A percentile compares a stretch with the other conserved stretches of the same genome.
phyloP scores from a whole-genome alignment of 2,888 invertebrate species.

The Drosophila gaucha region DNA sequence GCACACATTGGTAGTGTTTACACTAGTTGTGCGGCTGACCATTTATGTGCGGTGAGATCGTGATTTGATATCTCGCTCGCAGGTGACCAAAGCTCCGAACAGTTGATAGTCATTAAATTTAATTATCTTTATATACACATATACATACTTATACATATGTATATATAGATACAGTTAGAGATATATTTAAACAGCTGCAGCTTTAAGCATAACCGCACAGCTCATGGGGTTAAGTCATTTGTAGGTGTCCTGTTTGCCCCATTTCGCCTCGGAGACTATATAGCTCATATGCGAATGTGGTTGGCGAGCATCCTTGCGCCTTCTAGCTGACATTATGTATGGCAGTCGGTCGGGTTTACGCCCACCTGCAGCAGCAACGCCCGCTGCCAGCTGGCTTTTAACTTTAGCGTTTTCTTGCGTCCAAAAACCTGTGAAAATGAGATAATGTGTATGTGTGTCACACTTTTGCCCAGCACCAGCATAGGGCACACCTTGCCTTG shows the following conservation, averaged over 20 bases:
- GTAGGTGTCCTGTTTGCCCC: too few relatives aligned
- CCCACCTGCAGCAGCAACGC: slow-evolving; percentile 18
- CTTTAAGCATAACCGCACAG: slow-evolving; percentile 23
- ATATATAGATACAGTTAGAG: too few relatives aligned
- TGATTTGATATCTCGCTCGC: slow-evolving; percentile 59
- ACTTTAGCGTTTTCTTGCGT: slow-evolving; percentile 66
- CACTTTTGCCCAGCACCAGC: slow-evolving; percentile 34
- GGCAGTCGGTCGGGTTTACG: slow-evolving; percentile 30
- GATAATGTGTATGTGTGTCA: slow-evolving; percentile 80
- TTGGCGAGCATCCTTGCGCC: slow-evolving; percentile 10
- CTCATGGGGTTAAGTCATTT: slow-evolving; percentile 55
- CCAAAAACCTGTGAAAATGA: slow-evolving; percentile 75
- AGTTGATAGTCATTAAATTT: slow-evolving; percentile 55
- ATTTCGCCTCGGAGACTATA: slow-evolving; percentile 22
- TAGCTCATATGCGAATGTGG: slow-evolving; percentile 37
- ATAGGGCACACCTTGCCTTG: background rate
- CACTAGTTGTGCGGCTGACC: slow-evolving; percentile 63
- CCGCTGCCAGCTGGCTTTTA: slow-evolving; percentile 62
- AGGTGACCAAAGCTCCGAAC: slow-evolving; percentile 13
- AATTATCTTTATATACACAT: slow-evolving; percentile 47
- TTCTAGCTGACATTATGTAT: slow-evolving; percentile 42
- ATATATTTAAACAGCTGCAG: slow-evolving; percentile 8
- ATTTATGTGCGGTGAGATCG: slow-evolving; percentile 60
- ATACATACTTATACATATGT: background rate
- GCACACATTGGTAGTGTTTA: slow-evolving; percentile 59